These are phyloP conservation scores for Caradrina kadenii DNA, from an alignment of 2,888 invertebrate genomes.

Conservation along the genomic window DNA sequence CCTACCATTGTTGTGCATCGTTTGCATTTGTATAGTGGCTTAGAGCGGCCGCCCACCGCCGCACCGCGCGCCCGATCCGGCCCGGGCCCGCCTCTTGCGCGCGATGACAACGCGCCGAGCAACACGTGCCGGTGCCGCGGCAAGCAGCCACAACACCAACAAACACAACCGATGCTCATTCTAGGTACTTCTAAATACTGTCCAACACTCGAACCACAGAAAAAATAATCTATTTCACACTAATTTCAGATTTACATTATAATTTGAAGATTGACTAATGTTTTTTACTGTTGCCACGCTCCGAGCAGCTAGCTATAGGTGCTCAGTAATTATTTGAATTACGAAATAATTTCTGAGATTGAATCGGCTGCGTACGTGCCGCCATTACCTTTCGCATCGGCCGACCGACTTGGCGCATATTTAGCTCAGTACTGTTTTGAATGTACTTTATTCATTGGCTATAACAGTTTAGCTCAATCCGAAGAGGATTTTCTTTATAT, in stretches of 20 bases:
- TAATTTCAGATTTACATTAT: constrained; percentile 72
- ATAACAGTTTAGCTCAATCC: constrained; percentile 38
- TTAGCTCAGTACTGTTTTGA: constrained; percentile 66
- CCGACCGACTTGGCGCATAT: constrained; percentile 69
- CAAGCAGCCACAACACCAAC: constrained; percentile 38
- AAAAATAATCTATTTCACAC: constrained; percentile 74
- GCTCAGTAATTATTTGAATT: constrained; percentile 81
- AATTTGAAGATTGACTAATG: constrained; percentile 75
- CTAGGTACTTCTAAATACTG: constrained; percentile 40
- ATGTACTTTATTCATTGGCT: constrained; percentile 56
- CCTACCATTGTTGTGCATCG: constrained; percentile 88
- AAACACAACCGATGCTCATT: constrained; percentile 52
- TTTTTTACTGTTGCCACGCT: constrained; percentile 76
- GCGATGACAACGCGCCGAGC: constrained; percentile 72
- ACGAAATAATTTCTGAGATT: constrained; percentile 80
- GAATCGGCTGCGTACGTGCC: constrained; percentile 78
- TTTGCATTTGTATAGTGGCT: constrained; percentile 88
- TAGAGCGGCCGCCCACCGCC: constrained; percentile 80
- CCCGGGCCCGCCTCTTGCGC: constrained; percentile 74
- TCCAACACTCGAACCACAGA: constrained; percentile 50
- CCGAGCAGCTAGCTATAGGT: constrained; percentile 67
- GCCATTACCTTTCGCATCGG: constrained; percentile 75
- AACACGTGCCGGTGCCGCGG: constrained; percentile 45
- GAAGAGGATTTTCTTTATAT: constrained; percentile 38
- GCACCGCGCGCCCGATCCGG: constrained; percentile 63